phyloP scores from a whole-genome alignment of 2,888 invertebrate genomes.

The Ectropis crepuscularia region DNA sequence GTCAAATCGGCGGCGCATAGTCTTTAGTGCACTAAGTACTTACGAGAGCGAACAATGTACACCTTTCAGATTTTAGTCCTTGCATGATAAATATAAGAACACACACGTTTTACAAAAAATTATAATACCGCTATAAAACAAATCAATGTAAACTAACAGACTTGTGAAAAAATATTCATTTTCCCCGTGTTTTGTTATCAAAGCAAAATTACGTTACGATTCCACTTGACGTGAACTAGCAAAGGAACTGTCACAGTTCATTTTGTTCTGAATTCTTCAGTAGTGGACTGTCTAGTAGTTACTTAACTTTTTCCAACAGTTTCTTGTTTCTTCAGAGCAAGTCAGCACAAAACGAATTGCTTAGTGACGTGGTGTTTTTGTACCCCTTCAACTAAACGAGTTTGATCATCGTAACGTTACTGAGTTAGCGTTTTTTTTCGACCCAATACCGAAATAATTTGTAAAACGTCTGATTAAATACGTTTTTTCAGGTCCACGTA shows the following conservation, averaged over 20 bases:
- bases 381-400: slow-evolving; percentile 1
- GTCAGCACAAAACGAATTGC: slow-evolving; percentile 17
- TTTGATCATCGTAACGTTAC: not conserved
- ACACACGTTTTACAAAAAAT: too few species aligned
- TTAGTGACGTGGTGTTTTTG: slow-evolving; percentile 13
- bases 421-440: slow-evolving; percentile 13
- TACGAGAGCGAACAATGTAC: too few species aligned
- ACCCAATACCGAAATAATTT: slow-evolving; percentile 3
- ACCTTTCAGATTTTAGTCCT: too few species aligned
- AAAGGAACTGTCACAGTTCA: slow-evolving; percentile 20
- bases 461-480: too few species aligned
- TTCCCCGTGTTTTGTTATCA: not conserved
- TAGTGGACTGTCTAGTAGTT: slow-evolving; percentile 24
- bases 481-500: too few species aligned
- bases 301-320: slow-evolving; percentile 23
- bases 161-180: not conserved
- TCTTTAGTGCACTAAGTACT: too few species aligned
- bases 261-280: slow-evolving; percentile 25
- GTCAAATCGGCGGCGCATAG: too few species aligned
- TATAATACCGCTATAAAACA: too few species aligned
- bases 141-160: too few species aligned
- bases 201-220: slow-evolving; percentile 2
- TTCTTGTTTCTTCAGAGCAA: slow-evolving; percentile 25
- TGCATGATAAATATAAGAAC: too few species aligned
- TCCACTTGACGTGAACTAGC: slow-evolving; percentile 27